These are phyloP conservation scores for Acromyrmex heyeri DNA, from an alignment of 1,140 invertebrate genomes.

Conservation along the genomic window DNA sequence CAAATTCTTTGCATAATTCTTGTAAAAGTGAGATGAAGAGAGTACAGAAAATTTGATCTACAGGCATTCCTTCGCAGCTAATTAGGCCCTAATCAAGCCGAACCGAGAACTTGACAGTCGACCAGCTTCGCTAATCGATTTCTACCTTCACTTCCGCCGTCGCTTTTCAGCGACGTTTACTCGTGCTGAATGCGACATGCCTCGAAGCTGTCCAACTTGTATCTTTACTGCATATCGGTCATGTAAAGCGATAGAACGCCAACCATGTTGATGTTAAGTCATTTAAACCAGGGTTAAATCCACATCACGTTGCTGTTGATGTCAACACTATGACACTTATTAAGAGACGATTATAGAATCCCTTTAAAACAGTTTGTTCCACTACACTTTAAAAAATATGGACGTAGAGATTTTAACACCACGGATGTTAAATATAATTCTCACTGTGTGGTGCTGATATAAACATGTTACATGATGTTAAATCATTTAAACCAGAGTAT, in stretches of 20 bases:
- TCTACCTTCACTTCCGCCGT: constrained; percentile 52
- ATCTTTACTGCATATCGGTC: neutral
- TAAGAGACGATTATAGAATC: too few relatives aligned
- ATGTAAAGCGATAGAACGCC: neutral
- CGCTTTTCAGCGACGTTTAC: neutral
- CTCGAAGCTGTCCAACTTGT: neutral
- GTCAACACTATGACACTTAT: too few relatives aligned
- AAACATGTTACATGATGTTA: too few relatives aligned
- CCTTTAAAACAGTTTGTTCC: too few relatives aligned
- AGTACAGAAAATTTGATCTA: neutral
- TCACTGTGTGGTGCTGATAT: too few relatives aligned
- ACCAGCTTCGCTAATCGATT: constrained; percentile 9
- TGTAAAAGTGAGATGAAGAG: neutral
- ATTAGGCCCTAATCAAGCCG: neutral
- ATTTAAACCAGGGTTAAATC: too few relatives aligned
- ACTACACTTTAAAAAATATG: too few relatives aligned
- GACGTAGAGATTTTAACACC: too few relatives aligned
- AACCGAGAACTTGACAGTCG: constrained; percentile 28
- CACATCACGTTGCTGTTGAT: too few relatives aligned
- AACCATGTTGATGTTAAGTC: too few relatives aligned
- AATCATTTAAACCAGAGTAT: too few relatives aligned
- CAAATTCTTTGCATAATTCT: neutral
- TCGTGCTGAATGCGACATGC: neutral
- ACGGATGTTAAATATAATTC: too few relatives aligned
- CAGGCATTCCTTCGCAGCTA: neutral